phyloP scores from a whole-genome alignment of 2,797 vertebrate species.

The Falco berigora region DNA sequence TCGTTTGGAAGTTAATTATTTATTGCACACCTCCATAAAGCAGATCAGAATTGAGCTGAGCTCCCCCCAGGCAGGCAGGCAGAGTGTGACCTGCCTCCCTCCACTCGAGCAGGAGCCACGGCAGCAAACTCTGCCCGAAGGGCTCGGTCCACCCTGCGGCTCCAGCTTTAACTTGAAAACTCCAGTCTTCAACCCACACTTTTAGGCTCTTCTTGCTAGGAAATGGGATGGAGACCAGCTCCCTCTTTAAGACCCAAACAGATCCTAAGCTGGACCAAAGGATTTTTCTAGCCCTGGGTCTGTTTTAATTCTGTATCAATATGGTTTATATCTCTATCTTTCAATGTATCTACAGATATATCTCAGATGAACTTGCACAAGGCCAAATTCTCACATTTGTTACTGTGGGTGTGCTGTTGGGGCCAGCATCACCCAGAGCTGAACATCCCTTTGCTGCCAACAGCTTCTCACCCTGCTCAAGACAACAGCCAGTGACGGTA shows the following conservation, averaged over 20 bases:
- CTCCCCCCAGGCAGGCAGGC: constrained; percentile 2
- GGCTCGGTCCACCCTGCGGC: background rate
- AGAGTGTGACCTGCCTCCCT: background rate
- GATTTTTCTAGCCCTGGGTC: background rate
- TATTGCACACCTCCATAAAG: constrained; percentile 52
- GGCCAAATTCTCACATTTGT: background rate
- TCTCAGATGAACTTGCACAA: background rate
- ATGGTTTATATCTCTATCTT: background rate
- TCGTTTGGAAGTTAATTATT: constrained; percentile 64
- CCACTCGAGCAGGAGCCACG: background rate
- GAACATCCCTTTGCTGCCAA: background rate
- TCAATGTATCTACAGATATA: background rate
- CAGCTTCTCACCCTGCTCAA: accelerated
- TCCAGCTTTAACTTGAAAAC: background rate
- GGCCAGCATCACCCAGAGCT: background rate
- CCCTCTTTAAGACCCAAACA: background rate
- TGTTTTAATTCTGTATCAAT: background rate
- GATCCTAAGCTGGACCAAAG: background rate
- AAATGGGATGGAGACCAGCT: background rate
- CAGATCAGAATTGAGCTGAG: constrained; percentile 53
- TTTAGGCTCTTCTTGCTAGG: background rate
- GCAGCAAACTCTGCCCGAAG: background rate
- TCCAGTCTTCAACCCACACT: background rate
- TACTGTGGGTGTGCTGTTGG: background rate
- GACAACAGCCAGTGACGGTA: background rate